Base-by-base conservation (phyloP, 2,797 vertebrate species). In the Pangasius macronema region DNA sequence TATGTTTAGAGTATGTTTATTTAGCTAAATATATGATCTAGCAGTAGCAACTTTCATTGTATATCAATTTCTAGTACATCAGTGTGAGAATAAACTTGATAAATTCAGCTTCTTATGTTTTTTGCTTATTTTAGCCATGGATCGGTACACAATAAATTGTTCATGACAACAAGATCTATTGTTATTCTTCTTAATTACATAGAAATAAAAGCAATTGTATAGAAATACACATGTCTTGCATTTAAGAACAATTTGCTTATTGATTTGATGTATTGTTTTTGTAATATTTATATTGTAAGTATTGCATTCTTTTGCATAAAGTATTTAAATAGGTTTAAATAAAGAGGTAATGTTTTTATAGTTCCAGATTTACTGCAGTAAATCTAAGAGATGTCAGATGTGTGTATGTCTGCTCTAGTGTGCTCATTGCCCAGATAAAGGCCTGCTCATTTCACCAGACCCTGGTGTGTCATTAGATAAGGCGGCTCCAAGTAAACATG, bases 401-500 rank as follows among this genome's bases (percentile, higher is more conserved):
- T 59, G 80, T 57, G 33, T 77, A 22, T 70, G 22, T 39, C 22
- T 81, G 49, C n/a, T 86, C 16, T 73, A n/a, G 22, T 79, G 70
- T 55, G 42, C 63, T 63, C 67, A 83, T 24, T 72, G 27, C n/a
- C 76, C 42, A 72, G 89, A 89, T 91, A 90, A 86, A 87, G 72
- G 70, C 20, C 46, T 80, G 18, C 82, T 51, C 82, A 85, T 89
- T 88, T 87, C 18, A 67, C 24, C 70, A 83, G 72, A 82, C 57
- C 46, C 88, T 75, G 85, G 93, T 95, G 94, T 87, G 83, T 86
- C 83, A 85, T 2, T 80, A 93, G 95, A 96, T 96, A 95, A 95
- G 90, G 88, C 65, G 46, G 67, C 39, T 51, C 81, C 88, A 91
- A 91, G 91, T 95, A 87, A 90, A 87, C 81, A 61, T 30, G 80